These are phyloP conservation scores for Ephestia elutella DNA, from an alignment of 1,140 invertebrate genomes.

Conservation along the genomic window DNA sequence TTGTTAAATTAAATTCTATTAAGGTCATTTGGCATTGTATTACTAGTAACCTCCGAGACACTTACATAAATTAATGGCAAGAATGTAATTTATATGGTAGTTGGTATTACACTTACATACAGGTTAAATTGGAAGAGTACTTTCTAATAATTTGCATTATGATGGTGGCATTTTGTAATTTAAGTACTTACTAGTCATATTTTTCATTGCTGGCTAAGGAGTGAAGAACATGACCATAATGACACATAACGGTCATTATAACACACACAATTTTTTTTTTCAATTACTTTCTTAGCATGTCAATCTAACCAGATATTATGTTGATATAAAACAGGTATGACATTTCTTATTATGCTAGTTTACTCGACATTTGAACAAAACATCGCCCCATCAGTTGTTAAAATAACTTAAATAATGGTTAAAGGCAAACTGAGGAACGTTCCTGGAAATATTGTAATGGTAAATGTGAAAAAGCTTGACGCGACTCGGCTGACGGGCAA, in stretches of 20 bases:
- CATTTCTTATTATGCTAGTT: background rate
- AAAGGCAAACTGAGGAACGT: constrained; percentile 34
- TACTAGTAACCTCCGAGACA: background rate
- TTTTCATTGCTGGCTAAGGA: no score
- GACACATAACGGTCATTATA: no score
- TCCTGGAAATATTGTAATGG: constrained; percentile 59
- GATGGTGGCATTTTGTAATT: no score
- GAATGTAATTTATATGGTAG: background rate
- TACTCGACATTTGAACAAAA: constrained; percentile 5
- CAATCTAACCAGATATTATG: no score
- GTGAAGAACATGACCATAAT: no score
- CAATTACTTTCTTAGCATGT: no score
- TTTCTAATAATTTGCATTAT: no score
- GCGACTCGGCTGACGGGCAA: constrained; percentile 23
- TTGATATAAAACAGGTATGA: background rate
- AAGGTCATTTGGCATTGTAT: constrained; percentile 4
- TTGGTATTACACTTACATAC: no score
- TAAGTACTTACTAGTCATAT: no score
- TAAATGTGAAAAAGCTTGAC: constrained; percentile 56
- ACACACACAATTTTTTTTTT: no score
- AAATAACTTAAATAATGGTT: constrained; percentile 17
- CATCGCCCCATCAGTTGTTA: constrained; percentile 8
- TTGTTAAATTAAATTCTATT: background rate
- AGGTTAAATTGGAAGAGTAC: no score
- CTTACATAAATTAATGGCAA: constrained; percentile 2